Percentiles rank a stretch among this genome's conserved stretches.
Evolutionary conservation across 2,113 vertebrate genomes (phyloP).

Genomic region (Synchiropus splendidus): DNA sequence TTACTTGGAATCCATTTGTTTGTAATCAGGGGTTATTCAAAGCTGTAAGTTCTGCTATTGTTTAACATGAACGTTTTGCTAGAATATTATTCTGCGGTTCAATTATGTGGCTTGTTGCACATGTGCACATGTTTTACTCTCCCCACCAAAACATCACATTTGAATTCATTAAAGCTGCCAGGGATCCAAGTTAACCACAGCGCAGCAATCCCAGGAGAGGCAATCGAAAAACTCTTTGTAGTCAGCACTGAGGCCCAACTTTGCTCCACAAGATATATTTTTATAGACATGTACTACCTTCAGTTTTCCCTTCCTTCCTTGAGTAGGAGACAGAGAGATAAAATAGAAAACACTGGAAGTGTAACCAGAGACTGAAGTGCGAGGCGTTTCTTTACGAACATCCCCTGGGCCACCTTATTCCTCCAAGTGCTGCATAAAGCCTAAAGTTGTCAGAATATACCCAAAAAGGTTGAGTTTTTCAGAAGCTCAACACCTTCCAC

Average conservation of each 20-base stretch:
- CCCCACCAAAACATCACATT: not conserved
- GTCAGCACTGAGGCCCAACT: not conserved
- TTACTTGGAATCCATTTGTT: too few species aligned
- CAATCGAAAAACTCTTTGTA: not conserved
- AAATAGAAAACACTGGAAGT: constrained; percentile 9
- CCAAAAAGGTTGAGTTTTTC: constrained; percentile 12
- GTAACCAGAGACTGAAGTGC: constrained; percentile 23
- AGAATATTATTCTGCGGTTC: not conserved
- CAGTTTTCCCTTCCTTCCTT: not conserved
- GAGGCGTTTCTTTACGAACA: constrained; percentile 29
- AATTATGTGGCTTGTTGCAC: not conserved
- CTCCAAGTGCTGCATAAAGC: constrained; percentile 16
- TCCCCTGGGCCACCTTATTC: constrained; percentile 30
- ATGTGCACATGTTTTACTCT: not conserved
- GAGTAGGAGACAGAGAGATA: constrained; percentile 13
- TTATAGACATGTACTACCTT: not conserved
- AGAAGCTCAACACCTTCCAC: not conserved
- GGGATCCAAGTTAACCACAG: not conserved
- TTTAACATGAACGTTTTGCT: not conserved
- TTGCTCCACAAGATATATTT: not conserved
- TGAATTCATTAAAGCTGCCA: not conserved
- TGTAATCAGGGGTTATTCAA: too few species aligned
- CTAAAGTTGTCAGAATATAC: constrained; percentile 23
- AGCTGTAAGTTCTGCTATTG: not conserved
- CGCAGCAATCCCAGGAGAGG: constrained; percentile 1